phyloP scores from a whole-genome alignment of 2,113 vertebrate genomes.

The Trichomycterus rosablanca region DNA sequence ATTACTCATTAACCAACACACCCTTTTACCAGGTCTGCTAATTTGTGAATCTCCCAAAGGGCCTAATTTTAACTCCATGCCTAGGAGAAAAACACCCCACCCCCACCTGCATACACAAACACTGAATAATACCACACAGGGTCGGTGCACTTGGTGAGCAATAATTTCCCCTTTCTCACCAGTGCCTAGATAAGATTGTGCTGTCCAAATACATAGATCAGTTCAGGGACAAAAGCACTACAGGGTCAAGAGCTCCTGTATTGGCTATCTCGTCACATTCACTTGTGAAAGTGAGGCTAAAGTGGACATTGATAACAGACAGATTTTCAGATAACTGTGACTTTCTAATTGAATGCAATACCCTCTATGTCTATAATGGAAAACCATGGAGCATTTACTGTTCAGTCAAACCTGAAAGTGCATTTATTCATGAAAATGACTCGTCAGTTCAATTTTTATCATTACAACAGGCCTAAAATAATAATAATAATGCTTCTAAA shows the following conservation, averaged over 20 bases:
- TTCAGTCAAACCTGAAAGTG: too few relatives aligned
- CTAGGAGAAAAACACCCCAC: background rate
- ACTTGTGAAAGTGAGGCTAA: background rate
- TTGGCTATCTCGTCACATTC: background rate
- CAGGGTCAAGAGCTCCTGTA: background rate
- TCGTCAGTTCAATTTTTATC: too few relatives aligned
- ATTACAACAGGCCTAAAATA: too few relatives aligned
- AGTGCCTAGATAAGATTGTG: conserved; percentile 4
- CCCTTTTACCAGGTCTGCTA: conserved; percentile 1
- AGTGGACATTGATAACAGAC: too few relatives aligned
- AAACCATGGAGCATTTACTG: too few relatives aligned
- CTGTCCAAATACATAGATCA: background rate
- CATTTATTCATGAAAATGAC: too few relatives aligned
- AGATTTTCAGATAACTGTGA: too few relatives aligned
- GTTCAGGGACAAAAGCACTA: background rate
- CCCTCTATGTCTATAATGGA: too few relatives aligned
- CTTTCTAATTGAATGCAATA: too few relatives aligned
- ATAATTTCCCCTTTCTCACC: background rate
- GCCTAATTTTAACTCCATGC: conserved; percentile 16
- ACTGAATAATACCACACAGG: background rate
- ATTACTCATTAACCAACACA: too few relatives aligned
- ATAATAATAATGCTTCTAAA: too few relatives aligned
- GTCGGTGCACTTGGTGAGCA: too few relatives aligned
- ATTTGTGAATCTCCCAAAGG: conserved; percentile 1
- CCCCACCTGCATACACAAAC: background rate